Evolutionary conservation across 2,888 invertebrate species (phyloP).

Genomic region (Lissonota sp.): DNA sequence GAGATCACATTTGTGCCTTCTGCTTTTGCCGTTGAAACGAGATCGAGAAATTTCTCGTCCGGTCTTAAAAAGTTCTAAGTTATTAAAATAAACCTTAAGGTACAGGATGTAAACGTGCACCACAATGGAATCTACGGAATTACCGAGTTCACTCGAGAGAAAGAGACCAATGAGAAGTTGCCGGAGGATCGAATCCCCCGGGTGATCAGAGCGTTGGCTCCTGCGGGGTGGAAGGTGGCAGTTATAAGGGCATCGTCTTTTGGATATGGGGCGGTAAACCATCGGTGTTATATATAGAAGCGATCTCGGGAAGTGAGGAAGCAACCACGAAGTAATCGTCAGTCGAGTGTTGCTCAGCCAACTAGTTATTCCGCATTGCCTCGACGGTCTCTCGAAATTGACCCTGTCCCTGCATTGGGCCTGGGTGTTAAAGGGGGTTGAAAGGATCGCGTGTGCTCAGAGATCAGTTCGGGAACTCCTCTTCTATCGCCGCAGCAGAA

Average conservation of each 20-base stretch:
- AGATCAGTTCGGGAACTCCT: slow-evolving; percentile 53
- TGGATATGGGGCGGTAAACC: slow-evolving; percentile 38
- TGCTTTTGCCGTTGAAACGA: no score
- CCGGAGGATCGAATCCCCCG: slow-evolving; percentile 58
- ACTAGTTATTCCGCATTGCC: slow-evolving; percentile 1
- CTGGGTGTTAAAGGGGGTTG: slow-evolving; percentile 52
- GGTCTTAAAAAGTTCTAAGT: no score
- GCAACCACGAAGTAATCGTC: slow-evolving; percentile 52
- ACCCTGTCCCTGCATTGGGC: slow-evolving; percentile 48
- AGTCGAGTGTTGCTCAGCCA: slow-evolving; percentile 53
- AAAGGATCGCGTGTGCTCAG: slow-evolving; percentile 23
- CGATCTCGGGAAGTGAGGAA: slow-evolving; percentile 46
- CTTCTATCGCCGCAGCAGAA: slow-evolving; percentile 18
- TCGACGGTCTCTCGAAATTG: slow-evolving; percentile 52
- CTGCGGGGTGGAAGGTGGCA: slow-evolving; percentile 41
- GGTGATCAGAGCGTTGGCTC: slow-evolving; percentile 45
- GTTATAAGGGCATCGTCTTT: slow-evolving; percentile 37
- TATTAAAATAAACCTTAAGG: no score
- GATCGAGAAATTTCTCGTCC: no score
- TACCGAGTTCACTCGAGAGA: not conserved
- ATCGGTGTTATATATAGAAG: slow-evolving; percentile 27
- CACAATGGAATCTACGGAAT: no score
- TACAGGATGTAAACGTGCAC: no score
- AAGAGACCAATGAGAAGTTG: slow-evolving; percentile 66
- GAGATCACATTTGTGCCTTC: no score